Percentiles rank a stretch among this genome's conserved stretches.
These are phyloP conservation scores for Alexandromys oeconomus DNA, from an alignment of 2,797 vertebrate genomes.

Conservation along the genomic window DNA sequence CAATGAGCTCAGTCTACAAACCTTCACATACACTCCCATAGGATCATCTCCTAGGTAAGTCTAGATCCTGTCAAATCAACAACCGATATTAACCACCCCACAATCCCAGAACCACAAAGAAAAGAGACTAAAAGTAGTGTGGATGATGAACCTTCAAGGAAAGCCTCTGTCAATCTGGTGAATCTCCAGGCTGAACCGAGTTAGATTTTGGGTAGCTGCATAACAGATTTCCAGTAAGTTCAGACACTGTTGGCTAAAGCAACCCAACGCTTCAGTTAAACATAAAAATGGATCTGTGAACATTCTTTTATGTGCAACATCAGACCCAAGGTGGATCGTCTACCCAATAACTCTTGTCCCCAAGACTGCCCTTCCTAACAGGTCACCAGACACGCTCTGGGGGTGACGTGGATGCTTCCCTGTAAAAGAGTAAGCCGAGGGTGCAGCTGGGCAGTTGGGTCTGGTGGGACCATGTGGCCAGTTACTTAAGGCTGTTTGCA, in stretches of 20 bases:
- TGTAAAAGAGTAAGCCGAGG: background rate
- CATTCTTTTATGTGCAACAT: background rate
- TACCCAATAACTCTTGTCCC: background rate
- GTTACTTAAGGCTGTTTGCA: background rate
- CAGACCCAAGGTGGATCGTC: background rate
- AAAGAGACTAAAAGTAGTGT: background rate
- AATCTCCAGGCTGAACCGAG: background rate
- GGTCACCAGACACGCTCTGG: background rate
- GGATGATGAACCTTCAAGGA: background rate
- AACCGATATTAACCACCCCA: background rate
- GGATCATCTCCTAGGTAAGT: background rate
- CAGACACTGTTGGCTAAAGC: background rate
- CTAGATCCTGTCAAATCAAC: background rate
- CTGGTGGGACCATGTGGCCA: background rate
- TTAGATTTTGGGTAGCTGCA: background rate
- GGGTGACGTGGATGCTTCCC: background rate
- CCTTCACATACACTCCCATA: background rate
- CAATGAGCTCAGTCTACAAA: background rate
- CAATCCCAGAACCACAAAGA: background rate
- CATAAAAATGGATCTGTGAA: background rate
- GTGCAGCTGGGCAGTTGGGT: background rate
- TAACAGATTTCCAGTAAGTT: constrained; percentile 48
- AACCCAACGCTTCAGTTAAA: constrained; percentile 18
- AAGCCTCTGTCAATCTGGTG: background rate
- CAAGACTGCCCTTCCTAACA: background rate